Base-by-base conservation (phyloP, 2,888 invertebrate species). In the Himalopsyche tibetana region DNA sequence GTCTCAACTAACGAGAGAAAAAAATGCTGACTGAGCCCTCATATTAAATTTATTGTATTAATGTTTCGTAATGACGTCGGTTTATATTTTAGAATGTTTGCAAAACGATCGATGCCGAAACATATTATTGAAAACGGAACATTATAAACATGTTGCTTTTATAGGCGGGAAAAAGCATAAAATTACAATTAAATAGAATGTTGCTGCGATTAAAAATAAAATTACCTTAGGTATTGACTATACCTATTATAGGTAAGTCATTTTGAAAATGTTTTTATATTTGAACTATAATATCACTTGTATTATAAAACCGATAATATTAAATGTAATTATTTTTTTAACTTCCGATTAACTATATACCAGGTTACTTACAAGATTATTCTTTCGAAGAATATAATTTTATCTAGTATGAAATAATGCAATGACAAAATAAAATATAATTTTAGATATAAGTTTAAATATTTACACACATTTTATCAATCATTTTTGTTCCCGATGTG, bases 1-100 rank as follows among this genome's bases (percentile, higher is more conserved):
- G 19, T 19, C 63, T 63, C 63, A 63, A 63, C 63, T 63, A 63
- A n/a, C 63, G n/a, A 63, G 11, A n/a, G 63, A 63, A 63, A 63
- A 55, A 63, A 63, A 63, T 19, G 15, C 28, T 28, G n/a, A 28
- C 63, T 63, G 63, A 63, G 63, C 63, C 63, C 63, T 28, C 63
- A 63, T 63, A 63, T 63, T 63, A 63, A 63, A 63, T 63, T 63
- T 63, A 63, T 63, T 63, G 63, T 63, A 63, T 63, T 19, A 63
- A 19, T 28, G 28, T 63, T 63, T 63, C 63, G 63, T 19, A 63
- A 63, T 63, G 19, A 5, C 63, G 63, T 63, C 63, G 19, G 19
- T 63, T 63, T 63, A 8, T 63, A 63, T 63, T 63, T 63, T 63
- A 63, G 63, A 63, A 63, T 63, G 63, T 19, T 63, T 63, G 63